phyloP scores from a whole-genome alignment of 2,888 invertebrate genomes.

The Rhimphoctona megacephalus region DNA sequence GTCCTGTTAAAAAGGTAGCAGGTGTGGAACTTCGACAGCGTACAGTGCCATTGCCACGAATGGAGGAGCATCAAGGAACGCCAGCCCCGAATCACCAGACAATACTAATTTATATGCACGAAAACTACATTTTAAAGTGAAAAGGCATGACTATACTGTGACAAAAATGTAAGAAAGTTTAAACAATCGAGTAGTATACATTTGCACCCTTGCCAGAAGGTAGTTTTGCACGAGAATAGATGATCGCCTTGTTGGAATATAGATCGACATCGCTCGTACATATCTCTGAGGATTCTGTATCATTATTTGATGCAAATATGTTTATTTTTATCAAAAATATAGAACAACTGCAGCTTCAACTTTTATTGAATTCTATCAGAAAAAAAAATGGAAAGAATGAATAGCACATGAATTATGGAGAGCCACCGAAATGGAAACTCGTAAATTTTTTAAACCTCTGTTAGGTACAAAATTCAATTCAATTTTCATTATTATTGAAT shows the following conservation, averaged over 20 bases:
- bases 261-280: neutral
- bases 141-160: neutral
- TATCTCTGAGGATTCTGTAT: neutral
- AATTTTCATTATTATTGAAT: too few relatives aligned
- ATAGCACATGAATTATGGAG: neutral
- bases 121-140: constrained; percentile 28
- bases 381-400: neutral
- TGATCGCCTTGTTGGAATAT: neutral
- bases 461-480: too few relatives aligned
- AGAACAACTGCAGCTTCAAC: neutral
- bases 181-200: neutral
- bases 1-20: constrained; percentile 77
- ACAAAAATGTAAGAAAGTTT: constrained; percentile 22
- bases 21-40: constrained; percentile 73
- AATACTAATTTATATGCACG: constrained; percentile 76
- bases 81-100: constrained; percentile 66
- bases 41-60: constrained; percentile 36
- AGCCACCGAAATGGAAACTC: neutral
- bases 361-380: too few relatives aligned
- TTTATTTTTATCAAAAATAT: neutral
- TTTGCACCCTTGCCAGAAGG: neutral
- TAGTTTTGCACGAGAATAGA: neutral
- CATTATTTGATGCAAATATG: neutral
- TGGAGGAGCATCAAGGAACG: constrained; percentile 63
- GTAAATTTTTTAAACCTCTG: neutral